phyloP scores from a whole-genome alignment of 2,888 invertebrate genomes.

The Ptychoptera contaminata region DNA sequence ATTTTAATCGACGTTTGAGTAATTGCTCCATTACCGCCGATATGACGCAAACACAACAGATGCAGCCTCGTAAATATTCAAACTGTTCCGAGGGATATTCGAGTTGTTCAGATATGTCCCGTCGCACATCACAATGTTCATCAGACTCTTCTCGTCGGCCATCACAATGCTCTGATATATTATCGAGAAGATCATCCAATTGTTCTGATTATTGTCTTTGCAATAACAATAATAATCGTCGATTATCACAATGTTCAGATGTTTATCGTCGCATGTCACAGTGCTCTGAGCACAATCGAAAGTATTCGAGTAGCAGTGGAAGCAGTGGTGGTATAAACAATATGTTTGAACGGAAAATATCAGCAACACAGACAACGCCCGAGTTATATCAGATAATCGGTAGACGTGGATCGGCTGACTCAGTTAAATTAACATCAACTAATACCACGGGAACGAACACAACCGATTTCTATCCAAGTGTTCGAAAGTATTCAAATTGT shows the following conservation, averaged over 20 bases:
- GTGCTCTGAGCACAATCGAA: conserved; percentile 33
- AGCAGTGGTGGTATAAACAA: conserved; percentile 25
- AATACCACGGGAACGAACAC: no score
- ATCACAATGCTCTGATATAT: conserved; percentile 19
- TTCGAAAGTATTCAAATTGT: conserved; percentile 27
- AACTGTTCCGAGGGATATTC: conserved; percentile 28
- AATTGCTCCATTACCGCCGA: no score
- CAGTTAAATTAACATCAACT: conserved; percentile 8
- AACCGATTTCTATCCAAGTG: conserved; percentile 16
- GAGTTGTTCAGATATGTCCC: conserved; percentile 22
- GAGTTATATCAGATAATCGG: no score
- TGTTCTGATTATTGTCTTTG: conserved; percentile 26
- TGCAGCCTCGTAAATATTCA: conserved; percentile 20
- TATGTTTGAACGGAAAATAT: conserved; percentile 8
- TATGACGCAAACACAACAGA: conserved; percentile 30
- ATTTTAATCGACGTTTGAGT: conserved; percentile 41
- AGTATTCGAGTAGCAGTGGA: no score
- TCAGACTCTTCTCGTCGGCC: conserved; percentile 18
- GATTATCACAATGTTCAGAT: conserved; percentile 24
- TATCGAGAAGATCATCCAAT: conserved; percentile 9
- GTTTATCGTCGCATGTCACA: conserved; percentile 26
- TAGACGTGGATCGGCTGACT: conserved; percentile 26
- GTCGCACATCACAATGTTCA: conserved; percentile 28
- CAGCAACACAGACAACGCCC: conserved; percentile 17
- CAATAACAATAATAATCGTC: conserved; percentile 16